Percentiles rank a stretch among this genome's conserved stretches.
Conservation (phyloP, 2,113 vertebrate genomes). For the Hassar affinis region DNA sequence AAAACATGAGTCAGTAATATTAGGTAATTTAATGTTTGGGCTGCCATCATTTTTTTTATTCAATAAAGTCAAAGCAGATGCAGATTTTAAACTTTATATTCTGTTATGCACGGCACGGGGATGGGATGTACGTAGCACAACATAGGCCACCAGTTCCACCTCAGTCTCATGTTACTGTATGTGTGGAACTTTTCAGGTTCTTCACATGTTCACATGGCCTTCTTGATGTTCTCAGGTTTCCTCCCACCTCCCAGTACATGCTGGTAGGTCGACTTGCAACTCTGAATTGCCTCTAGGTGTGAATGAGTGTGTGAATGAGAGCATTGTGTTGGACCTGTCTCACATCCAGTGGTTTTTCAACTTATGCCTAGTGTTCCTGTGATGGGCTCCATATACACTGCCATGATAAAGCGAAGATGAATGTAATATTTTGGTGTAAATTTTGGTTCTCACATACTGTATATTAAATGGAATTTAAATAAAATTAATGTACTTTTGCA, state of each 20-base stretch:
- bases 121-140: background rate
- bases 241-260: background rate
- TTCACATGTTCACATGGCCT: background rate
- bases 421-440: background rate
- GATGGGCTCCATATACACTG: no score
- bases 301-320: background rate
- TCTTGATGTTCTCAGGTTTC: constrained; percentile 3
- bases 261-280: background rate
- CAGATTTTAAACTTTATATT: background rate
- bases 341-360: background rate
- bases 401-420: background rate
- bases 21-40: no score
- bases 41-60: background rate
- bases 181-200: background rate
- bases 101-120: no score
- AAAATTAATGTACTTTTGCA: background rate
- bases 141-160: background rate
- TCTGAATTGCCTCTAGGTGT: background rate
- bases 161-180: background rate
- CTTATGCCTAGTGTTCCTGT: no score
- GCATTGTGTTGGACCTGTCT: background rate
- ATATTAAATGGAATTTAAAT: background rate
- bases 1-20: no score
- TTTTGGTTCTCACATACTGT: background rate
- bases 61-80: background rate